Evolutionary conservation across 2,113 vertebrate genomes (phyloP).

Genomic region (Crotalus helleri): DNA sequence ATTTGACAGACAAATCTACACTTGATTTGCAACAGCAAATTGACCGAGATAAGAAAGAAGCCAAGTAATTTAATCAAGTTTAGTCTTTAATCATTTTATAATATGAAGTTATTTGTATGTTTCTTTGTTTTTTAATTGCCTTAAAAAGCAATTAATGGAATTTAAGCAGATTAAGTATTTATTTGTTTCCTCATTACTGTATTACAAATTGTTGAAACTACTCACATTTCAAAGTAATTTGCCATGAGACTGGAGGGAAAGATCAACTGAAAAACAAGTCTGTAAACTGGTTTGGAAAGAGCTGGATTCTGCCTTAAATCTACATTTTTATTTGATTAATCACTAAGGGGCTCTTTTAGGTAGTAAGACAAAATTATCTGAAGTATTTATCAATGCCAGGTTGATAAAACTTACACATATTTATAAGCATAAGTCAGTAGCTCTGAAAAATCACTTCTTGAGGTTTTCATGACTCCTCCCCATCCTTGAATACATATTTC

Average conservation of each 20-base stretch:
- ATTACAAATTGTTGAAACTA: neutral
- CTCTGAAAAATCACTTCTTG: neutral
- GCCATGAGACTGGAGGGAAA: neutral
- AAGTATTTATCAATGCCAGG: neutral
- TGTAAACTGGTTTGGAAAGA: neutral
- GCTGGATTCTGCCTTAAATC: neutral
- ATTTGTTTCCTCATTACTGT: neutral
- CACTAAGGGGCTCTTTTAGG: neutral
- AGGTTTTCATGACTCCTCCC: neutral
- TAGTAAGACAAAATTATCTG: neutral
- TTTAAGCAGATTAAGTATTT: neutral
- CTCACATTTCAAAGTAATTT: neutral
- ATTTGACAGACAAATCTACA: neutral
- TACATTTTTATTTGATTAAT: neutral
- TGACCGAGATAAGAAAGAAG: neutral
- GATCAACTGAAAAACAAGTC: neutral
- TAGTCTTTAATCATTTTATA: neutral
- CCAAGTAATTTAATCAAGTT: neutral
- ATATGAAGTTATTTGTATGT: neutral
- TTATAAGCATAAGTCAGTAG: neutral
- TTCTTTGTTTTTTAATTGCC: neutral
- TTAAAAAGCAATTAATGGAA: neutral
- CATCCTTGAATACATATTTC: neutral
- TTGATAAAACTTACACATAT: neutral
- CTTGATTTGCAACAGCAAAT: neutral